phyloP scores from a whole-genome alignment of 2,888 invertebrate species.

The Lasiommata megera region DNA sequence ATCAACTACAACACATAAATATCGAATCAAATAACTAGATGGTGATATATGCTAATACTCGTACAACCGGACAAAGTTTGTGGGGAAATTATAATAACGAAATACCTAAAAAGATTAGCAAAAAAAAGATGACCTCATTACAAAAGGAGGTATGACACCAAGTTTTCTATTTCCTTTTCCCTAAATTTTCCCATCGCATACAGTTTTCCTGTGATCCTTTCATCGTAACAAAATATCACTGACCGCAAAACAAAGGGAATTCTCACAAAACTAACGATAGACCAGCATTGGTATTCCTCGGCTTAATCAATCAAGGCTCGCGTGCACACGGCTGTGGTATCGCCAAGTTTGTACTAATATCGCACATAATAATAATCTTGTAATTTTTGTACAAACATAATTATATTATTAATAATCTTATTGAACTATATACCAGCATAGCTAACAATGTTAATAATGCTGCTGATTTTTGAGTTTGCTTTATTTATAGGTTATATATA shows the following conservation, averaged over 20 bases:
- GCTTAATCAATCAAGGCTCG: conserved; percentile 24
- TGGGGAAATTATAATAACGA: too few species aligned
- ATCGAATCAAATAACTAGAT: too few species aligned
- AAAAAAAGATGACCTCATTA: not conserved
- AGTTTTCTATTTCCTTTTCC: not conserved
- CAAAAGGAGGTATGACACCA: not conserved
- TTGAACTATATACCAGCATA: too few species aligned
- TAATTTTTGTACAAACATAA: too few species aligned
- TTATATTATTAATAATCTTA: too few species aligned
- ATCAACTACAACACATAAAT: too few species aligned
- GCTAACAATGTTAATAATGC: too few species aligned
- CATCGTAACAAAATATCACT: conserved; percentile 14
- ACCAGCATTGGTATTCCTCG: conserved; percentile 7
- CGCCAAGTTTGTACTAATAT: conserved; percentile 1
- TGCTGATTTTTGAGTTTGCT: too few species aligned
- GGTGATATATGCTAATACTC: too few species aligned
- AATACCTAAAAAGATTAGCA: not conserved
- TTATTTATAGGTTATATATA: too few species aligned
- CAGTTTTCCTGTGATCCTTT: conserved; percentile 1
- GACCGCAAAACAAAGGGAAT: conserved; percentile 17
- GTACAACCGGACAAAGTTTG: not conserved
- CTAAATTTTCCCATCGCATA: not conserved
- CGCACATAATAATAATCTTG: too few species aligned
- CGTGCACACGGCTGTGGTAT: not conserved
- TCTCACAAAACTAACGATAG: conserved; percentile 16